Conservation (phyloP, 2,888 invertebrate species). For the Mechanitis messenoides region DNA sequence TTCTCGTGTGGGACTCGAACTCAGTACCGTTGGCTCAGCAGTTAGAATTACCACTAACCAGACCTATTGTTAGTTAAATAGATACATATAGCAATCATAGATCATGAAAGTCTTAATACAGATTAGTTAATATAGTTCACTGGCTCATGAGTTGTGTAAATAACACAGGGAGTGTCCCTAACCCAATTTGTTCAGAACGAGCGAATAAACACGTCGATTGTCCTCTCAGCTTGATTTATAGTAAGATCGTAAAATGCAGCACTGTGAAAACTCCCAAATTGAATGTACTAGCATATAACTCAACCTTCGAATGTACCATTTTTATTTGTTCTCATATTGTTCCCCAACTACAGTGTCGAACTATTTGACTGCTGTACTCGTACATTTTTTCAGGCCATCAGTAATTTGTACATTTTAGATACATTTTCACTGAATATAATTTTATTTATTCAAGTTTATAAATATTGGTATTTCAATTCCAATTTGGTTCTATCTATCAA, state of each 20-base stretch:
- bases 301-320: constrained; percentile 31
- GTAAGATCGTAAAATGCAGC: constrained; percentile 52
- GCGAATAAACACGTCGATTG: constrained; percentile 59
- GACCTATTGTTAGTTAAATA: too few relatives aligned
- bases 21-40: too few relatives aligned
- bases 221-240: constrained; percentile 58
- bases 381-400: constrained; percentile 15
- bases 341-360: constrained; percentile 25
- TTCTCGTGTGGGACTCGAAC: too few relatives aligned
- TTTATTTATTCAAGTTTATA: too few relatives aligned
- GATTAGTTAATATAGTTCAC: constrained; percentile 31
- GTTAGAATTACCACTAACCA: too few relatives aligned
- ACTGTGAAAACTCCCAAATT: constrained; percentile 25
- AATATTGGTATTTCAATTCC: too few relatives aligned
- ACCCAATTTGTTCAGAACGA: constrained; percentile 68
- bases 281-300: constrained; percentile 31
- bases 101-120: too few relatives aligned
- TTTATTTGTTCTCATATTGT: constrained; percentile 36
- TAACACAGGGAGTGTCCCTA: constrained; percentile 55
- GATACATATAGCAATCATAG: too few relatives aligned
- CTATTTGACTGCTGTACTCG: constrained; percentile 17
- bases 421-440: not conserved
- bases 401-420: constrained; percentile 11
- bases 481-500: too few relatives aligned
- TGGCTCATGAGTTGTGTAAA: constrained; percentile 58